These are phyloP conservation scores for Pantherophis vulpinus DNA, from an alignment of 2,797 vertebrate genomes.

Conservation along the genomic window DNA sequence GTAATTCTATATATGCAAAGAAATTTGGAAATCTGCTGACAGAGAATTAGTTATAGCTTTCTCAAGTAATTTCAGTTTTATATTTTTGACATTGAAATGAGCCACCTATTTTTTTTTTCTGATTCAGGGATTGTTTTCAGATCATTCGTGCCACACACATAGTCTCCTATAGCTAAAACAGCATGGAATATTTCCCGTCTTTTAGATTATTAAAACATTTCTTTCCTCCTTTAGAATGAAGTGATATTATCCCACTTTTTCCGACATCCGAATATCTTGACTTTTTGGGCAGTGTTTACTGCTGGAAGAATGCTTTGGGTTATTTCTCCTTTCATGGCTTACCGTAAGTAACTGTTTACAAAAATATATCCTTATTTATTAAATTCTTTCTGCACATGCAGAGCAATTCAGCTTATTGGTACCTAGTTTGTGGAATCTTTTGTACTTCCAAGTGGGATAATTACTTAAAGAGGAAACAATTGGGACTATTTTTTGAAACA, in stretches of 20 bases:
- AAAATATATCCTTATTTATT: constrained; percentile 4
- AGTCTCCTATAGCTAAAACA: not conserved
- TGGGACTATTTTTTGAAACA: not conserved
- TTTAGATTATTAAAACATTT: not conserved
- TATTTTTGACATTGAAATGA: constrained; percentile 6
- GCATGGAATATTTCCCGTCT: too few relatives aligned
- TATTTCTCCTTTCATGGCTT: constrained; percentile 92
- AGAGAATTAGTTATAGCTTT: not conserved
- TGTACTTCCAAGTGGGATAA: not conserved
- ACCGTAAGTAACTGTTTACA: constrained; percentile 78
- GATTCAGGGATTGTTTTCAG: not conserved
- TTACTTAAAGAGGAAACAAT: not conserved
- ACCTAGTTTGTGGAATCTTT: not conserved
- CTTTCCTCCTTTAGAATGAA: constrained; percentile 81
- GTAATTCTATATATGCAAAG: not conserved
- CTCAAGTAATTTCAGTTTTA: constrained; percentile 4
- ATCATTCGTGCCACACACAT: not conserved
- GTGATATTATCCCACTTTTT: constrained; percentile 86
- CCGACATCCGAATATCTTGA: constrained; percentile 89
- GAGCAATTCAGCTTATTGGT: not conserved
- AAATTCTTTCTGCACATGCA: not conserved
- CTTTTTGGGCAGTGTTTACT: constrained; percentile 89
- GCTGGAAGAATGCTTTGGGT: constrained; percentile 94
- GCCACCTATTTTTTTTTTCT: not conserved
- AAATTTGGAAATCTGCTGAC: not conserved